A percentile compares a stretch with the other conserved stretches of the same genome.
Evolutionary conservation across 92 coral and sea anemone species (phyloP).

Genomic region (Pocillopora meandrina): DNA sequence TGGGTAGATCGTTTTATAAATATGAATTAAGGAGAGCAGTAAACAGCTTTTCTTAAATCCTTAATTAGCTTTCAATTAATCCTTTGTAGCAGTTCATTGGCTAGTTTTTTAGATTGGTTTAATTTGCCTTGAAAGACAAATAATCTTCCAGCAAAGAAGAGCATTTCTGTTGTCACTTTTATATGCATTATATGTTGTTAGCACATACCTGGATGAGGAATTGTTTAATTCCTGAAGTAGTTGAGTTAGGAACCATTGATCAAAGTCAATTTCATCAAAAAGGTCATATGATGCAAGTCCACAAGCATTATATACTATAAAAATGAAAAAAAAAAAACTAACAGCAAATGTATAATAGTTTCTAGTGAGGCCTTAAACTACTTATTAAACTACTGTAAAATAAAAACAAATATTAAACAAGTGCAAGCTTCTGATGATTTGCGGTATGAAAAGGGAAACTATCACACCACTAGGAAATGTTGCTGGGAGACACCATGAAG

Average conservation of each 20-base stretch:
- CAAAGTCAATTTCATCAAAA: constrained; percentile 91
- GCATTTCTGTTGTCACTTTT: no score
- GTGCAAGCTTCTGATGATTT: background rate
- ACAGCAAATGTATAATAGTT: background rate
- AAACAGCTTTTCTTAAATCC: no score
- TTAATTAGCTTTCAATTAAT: no score
- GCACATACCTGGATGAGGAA: constrained; percentile 75
- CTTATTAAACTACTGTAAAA: background rate
- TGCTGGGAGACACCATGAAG: no score
- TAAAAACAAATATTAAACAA: background rate
- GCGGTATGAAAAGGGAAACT: no score
- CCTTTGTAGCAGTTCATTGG: no score
- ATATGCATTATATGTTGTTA: background rate
- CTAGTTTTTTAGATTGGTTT: no score
- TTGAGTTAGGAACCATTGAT: constrained; percentile 80
- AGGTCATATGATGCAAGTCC: constrained; percentile 94
- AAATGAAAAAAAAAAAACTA: background rate
- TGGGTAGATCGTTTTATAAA: no score
- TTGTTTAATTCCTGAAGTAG: constrained; percentile 76
- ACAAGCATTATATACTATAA: constrained; percentile 84
- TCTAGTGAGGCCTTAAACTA: background rate
- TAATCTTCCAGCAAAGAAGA: no score
- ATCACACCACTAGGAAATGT: no score
- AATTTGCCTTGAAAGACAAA: no score
- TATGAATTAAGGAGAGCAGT: no score